Evolutionary conservation across 2,113 vertebrate species (phyloP).

Genomic region (Alosa alosa): DNA sequence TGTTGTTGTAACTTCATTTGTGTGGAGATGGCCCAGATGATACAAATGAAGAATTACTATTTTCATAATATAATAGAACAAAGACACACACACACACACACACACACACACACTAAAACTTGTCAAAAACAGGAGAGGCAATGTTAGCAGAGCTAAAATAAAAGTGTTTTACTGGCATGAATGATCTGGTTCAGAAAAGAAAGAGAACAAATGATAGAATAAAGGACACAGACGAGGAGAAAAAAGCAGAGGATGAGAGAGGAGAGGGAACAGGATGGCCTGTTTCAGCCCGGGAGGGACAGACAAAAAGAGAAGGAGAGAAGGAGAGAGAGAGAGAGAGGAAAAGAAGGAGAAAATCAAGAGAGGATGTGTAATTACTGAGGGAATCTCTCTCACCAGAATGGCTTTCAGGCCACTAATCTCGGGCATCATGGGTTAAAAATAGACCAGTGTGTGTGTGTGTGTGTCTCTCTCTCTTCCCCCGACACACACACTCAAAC

Average conservation of each 20-base stretch:
- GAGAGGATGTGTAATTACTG: neutral
- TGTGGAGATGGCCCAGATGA: neutral
- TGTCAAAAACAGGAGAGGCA: no score
- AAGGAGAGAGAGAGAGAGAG: neutral
- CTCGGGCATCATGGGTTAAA: neutral
- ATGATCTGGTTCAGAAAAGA: neutral
- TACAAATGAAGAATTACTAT: neutral
- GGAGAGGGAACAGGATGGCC: no score
- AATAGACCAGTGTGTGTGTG: neutral
- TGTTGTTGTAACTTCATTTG: neutral
- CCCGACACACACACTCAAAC: neutral
- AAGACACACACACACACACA: neutral
- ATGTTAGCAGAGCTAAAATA: neutral
- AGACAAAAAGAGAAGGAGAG: neutral
- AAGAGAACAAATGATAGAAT: neutral
- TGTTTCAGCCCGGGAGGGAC: neutral
- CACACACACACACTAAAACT: neutral
- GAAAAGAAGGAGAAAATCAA: neutral
- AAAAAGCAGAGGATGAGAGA: neutral
- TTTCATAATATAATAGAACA: neutral
- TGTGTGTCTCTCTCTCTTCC: neutral
- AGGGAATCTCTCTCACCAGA: slow-evolving; percentile 14
- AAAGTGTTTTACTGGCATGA: neutral
- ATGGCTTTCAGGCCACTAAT: slow-evolving; percentile 6
- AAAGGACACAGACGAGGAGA: neutral